Base-by-base conservation (phyloP, 2,797 vertebrate species). In the Meda fulgida region DNA sequence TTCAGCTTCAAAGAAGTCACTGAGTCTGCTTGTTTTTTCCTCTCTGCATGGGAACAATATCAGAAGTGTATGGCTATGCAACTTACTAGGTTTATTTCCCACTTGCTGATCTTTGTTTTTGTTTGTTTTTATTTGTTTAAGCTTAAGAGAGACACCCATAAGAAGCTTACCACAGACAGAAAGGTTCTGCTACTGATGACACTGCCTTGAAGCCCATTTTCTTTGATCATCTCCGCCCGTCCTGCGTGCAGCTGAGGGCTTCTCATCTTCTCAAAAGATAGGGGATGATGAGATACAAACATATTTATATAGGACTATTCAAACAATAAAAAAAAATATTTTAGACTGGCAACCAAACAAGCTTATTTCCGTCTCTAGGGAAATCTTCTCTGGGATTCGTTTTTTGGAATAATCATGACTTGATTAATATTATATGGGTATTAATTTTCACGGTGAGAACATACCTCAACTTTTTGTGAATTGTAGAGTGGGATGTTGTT, bases 191-290 rank as follows among this genome's bases (percentile, higher is more conserved):
- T 77, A 26, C 29, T 55, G 66, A 66, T 29, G 18, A 38, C 65
- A 78, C 40, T 78, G 65, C 18, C 31, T 72, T 83, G 80, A 38
- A 78, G 18, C 53, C 80, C 80, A 7, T 83, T 86, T 86, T 60
- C 67, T 43, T 70, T 40, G 18, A 71, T 78, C 16, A 18, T n/a
- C 38, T 78, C 71, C 1, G 2, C 13, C 63, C 43, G 71, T 38
- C 43, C 53, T 7, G 21, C 11, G 16, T 71, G 63, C 34, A 60
- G 3, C 66, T 77, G 80, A 13, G 46, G 23, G 73, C 38, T 31
- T 9, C 29, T 78, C 18, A 77, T 36, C 80, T 71, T 70, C 55
- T 70, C 58, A 60, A 51, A 18, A 80, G 21, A 34, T 1, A 36
- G 23, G 63, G n/a, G 26, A 73, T 8, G 4, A 78, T 43, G 18